These are phyloP conservation scores for Caenorhabditis briggsae DNA, from an alignment of 1,140 invertebrate species.

Conservation along the genomic window DNA sequence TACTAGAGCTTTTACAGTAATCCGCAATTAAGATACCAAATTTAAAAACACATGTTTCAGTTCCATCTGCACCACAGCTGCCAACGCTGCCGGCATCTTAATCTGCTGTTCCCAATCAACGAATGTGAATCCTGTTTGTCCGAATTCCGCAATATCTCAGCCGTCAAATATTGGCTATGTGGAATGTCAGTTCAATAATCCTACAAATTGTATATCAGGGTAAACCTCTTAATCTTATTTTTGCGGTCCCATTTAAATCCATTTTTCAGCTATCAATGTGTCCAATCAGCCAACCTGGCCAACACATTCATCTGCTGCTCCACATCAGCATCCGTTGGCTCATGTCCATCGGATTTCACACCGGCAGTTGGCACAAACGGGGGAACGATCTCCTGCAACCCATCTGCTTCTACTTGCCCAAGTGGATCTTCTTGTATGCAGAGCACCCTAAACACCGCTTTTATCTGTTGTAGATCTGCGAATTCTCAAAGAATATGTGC, in stretches of 20 bases:
- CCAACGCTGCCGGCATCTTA: constrained; percentile 1
- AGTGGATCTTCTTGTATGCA: constrained; percentile 29
- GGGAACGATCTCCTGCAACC: constrained; percentile 20
- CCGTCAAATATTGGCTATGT: background rate
- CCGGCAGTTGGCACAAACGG: constrained; percentile 4
- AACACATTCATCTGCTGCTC: constrained; percentile 15
- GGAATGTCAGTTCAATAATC: constrained; percentile 1
- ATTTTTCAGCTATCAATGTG: background rate
- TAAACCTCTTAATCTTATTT: background rate
- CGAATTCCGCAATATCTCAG: constrained; percentile 20
- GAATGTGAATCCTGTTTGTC: background rate
- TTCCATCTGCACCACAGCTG: constrained; percentile 30
- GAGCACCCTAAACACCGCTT: constrained; percentile 11
- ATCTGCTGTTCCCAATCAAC: constrained; percentile 36
- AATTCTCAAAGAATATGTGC: constrained; percentile 29
- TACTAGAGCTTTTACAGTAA: background rate
- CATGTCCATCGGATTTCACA: constrained; percentile 24
- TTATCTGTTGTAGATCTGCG: constrained; percentile 11
- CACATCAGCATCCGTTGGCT: background rate
- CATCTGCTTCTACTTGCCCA: constrained; percentile 22
- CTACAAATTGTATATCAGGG: constrained; percentile 1
- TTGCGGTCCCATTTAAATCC: background rate
- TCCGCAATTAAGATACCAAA: too few relatives aligned
- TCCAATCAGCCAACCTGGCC: constrained; percentile 17
- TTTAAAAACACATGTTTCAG: background rate